Base-by-base conservation (phyloP, 2,113 vertebrate species). In the Sphaerodactylus townsendi region DNA sequence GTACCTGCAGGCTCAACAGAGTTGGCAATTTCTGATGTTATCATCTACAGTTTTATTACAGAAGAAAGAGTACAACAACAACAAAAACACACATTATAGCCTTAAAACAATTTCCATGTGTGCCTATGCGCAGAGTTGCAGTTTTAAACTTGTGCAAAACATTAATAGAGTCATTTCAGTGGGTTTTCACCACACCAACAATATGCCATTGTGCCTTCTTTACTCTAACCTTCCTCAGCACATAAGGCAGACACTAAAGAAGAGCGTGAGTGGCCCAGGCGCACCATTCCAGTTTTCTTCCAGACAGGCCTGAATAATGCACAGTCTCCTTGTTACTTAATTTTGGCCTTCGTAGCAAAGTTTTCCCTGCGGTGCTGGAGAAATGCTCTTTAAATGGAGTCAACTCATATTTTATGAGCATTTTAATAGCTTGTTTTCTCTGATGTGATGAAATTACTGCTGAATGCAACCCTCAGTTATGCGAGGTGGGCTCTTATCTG, bases 401-500 rank as follows among this genome's bases (percentile, higher is more conserved):
- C 77, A 14, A 10, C 33, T 79, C 33, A n/a, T 68, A 79, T 21
- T 88, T 14, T 72, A 37, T 0, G 0, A 25, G 5, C 41, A 1
- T 33, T 87, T 81, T 73, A 76, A 74, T 19, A 82, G 19, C 75
- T 3, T 69, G 85, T 86, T 62, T 56, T 79, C 68, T 86, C 48
- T 33, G 13, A n/a, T 2, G 1, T 37, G 62, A 90, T 39, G 44
- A 88, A 90, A 76, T 19, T 21, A 39, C 46, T 46, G 15, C 73
- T 88, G 86, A 86, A 85, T 4, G 77, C 19, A 30, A 30, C 39
- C 65, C 19, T 39, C 11, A 1, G 0, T 44, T 30, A 30, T 17
- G 33, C 6, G 7, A 79, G 39, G 56, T 41, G 70, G 33, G 17
- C 72, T 84, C 13, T 88, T 73, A 53, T 17, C 19, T 59, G 37